phyloP scores from a whole-genome alignment of 2,888 invertebrate genomes.

The Tipula vernalis region DNA sequence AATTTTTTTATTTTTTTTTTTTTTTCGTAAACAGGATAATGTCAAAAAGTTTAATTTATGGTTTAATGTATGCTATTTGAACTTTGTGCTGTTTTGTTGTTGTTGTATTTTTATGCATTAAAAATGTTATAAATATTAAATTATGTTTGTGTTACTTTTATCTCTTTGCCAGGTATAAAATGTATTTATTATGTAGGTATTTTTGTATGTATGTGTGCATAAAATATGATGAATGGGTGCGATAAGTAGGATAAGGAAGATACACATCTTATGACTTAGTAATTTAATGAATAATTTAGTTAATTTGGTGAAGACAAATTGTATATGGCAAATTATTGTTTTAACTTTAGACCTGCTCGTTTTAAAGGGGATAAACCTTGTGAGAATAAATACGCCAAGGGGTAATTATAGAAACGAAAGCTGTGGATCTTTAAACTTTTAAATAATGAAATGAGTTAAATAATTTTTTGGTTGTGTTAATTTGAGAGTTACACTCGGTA shows the following conservation, averaged over 20 bases:
- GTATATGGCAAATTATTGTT: background rate
- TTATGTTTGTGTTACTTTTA: background rate
- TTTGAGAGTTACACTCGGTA: too few relatives aligned
- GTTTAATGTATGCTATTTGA: conserved; percentile 4
- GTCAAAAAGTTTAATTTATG: background rate
- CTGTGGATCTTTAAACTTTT: too few relatives aligned
- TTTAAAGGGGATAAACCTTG: too few relatives aligned
- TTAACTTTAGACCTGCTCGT: too few relatives aligned
- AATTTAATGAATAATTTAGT: background rate
- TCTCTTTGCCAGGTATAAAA: background rate
- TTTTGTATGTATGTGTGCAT: background rate
- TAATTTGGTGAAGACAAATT: background rate
- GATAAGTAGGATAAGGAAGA: background rate
- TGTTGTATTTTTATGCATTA: background rate
- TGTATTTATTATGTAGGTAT: background rate
- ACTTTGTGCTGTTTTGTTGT: background rate
- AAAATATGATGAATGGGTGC: background rate
- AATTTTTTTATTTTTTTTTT: background rate
- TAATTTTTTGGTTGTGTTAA: too few relatives aligned
- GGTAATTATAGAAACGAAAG: too few relatives aligned
- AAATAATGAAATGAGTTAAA: too few relatives aligned
- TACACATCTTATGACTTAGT: background rate
- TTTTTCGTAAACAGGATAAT: background rate
- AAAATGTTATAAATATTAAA: background rate
- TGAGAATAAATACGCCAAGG: too few relatives aligned